phyloP scores from a whole-genome alignment of 2,113 vertebrate genomes.

The Craseonycteris thonglongyai region DNA sequence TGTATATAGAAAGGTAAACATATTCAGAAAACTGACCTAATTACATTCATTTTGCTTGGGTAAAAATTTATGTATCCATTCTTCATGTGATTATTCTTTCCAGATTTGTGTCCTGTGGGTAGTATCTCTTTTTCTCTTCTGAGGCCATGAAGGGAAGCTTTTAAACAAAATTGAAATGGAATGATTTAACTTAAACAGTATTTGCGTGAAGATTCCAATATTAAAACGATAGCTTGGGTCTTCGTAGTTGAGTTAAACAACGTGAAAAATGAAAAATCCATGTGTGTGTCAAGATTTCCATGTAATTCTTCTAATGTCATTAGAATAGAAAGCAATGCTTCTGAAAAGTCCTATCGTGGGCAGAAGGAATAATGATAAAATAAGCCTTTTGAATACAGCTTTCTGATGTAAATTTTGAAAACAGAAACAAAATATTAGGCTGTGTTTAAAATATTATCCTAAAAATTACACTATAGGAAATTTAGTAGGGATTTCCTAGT shows the following conservation, averaged over 20 bases:
- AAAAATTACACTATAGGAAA: neutral
- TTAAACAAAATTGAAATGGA: slow-evolving; percentile 33
- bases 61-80: slow-evolving; percentile 36
- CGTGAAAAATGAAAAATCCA: slow-evolving; percentile 49
- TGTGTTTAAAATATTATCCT: neutral
- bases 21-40: neutral
- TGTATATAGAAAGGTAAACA: neutral
- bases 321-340: slow-evolving; percentile 25
- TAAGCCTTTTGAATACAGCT: neutral
- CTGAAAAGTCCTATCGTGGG: neutral
- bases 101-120: neutral
- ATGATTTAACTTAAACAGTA: slow-evolving; percentile 27
- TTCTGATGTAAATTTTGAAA: slow-evolving; percentile 25
- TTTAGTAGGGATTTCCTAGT: neutral
- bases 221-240: slow-evolving; percentile 27
- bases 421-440: neutral
- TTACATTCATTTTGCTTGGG: slow-evolving; percentile 11
- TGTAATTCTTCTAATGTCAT: slow-evolving; percentile 32
- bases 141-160: neutral
- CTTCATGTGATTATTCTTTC: slow-evolving; percentile 21
- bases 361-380: neutral
- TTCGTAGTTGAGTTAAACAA: slow-evolving; percentile 38
- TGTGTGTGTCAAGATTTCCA: slow-evolving; percentile 15
- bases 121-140: neutral
- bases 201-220: slow-evolving; percentile 12